Base-by-base conservation (phyloP, 2,888 invertebrate genomes). In the Emesis russula region DNA sequence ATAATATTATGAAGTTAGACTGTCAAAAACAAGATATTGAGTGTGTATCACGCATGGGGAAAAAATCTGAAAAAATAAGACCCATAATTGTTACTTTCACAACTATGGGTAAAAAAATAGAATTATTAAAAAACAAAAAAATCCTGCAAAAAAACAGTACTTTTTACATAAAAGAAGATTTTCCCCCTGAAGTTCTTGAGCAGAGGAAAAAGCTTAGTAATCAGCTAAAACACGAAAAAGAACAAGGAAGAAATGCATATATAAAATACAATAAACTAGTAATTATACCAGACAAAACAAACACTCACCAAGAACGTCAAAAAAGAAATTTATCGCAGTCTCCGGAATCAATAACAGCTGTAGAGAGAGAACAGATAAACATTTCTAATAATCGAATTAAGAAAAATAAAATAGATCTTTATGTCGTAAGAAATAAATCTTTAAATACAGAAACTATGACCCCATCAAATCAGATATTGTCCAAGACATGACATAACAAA, bases 151-250 rank as follows among this genome's bases (percentile, higher is more conserved):
- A 58, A 73, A 31, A 11, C 4, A 44, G 38, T 18, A 33, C 18
- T n/a, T 66, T 38, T 25, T 79, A 79, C 68, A 68, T 79, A 0
- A 79, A 48, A 68, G 13, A 79, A 79, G 79, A 79, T 13, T 79
- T 41, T 31, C 41, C 79, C 2, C n/a, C 0, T 66, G 79, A 79
- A 68, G 66, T 79, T 38, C 66, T 79, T 44, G 38, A 79, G 31
- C 9, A 68, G 18, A 79, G 79, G 31, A 68, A 79, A 31, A 79
- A 79, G 31, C 31, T 79, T 6, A 41, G 48, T 68, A 44, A 44
- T 15, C 79, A 68, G 68, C 18, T 68, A 18, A 38, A 79, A 48
- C 7, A 13, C 25, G 71, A 71, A 71, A 71, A n/a, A 36, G 71
- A 71, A 33, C 41, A 41, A 18, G 71, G 71, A 33, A 41, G 41